Conservation (phyloP, 2,888 invertebrate genomes). For the Zonitis immaculata region DNA sequence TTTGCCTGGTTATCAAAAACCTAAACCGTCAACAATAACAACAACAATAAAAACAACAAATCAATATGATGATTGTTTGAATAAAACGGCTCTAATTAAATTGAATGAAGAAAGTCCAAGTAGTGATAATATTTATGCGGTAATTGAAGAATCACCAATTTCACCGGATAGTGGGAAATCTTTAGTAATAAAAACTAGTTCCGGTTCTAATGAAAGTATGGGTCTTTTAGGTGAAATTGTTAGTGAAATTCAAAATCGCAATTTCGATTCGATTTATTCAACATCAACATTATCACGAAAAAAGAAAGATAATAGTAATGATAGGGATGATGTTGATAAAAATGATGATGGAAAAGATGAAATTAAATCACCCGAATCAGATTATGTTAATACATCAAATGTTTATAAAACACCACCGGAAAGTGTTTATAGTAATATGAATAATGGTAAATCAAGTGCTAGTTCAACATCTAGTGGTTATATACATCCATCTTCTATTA, state of each 20-base stretch:
- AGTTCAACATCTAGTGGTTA: conserved; percentile 68
- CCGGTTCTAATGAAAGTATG: conserved; percentile 64
- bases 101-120: conserved; percentile 58
- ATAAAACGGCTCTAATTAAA: conserved; percentile 60
- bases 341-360: conserved; percentile 10
- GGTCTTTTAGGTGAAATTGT: conserved; percentile 83
- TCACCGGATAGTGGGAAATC: conserved; percentile 44
- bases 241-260: conserved; percentile 78
- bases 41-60: conserved; percentile 27
- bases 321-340: conserved; percentile 38
- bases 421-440: conserved; percentile 61
- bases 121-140: conserved; percentile 78
- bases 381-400: conserved; percentile 59
- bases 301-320: conserved; percentile 51
- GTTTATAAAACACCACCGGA: conserved; percentile 40
- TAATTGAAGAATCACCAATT: conserved; percentile 72
- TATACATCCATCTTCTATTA: conserved; percentile 66
- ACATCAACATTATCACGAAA: conserved; percentile 66
- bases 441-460: conserved; percentile 55
- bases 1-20: conserved; percentile 57
- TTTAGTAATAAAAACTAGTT: conserved; percentile 42
- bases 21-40: conserved; percentile 35
- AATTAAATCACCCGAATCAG: conserved; percentile 39
- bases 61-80: conserved; percentile 77
- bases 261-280: conserved; percentile 83